Evolutionary conservation across 2,113 vertebrate species (phyloP).

Genomic region (Gopherus evgoodei): DNA sequence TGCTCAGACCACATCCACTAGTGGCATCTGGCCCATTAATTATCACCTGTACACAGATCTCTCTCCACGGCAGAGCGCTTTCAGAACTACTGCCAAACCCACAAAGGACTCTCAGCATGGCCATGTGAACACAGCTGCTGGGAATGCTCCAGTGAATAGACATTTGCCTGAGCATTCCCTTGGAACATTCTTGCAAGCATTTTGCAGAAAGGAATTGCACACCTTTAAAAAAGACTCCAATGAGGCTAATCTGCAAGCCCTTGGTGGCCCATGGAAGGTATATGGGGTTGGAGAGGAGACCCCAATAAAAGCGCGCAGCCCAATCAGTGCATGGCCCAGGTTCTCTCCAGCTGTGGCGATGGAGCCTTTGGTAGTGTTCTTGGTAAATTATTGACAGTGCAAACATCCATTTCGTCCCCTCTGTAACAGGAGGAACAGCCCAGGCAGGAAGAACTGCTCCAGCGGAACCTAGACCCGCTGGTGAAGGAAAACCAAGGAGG

Average conservation of each 20-base stretch:
- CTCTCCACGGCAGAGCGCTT: neutral
- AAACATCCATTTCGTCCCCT: neutral
- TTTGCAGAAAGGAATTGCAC: neutral
- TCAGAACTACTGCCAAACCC: neutral
- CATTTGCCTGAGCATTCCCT: neutral
- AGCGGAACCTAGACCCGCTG: neutral
- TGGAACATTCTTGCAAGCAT: neutral
- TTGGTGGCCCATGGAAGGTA: neutral
- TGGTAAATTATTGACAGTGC: neutral
- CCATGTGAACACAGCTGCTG: neutral
- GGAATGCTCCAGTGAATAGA: neutral
- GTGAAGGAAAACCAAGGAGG: slow-evolving; percentile 23
- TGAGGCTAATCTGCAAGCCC: neutral
- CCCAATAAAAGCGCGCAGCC: neutral
- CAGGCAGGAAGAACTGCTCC: slow-evolving; percentile 29
- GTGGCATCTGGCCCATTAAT: neutral
- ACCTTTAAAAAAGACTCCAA: neutral
- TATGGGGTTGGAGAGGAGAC: neutral
- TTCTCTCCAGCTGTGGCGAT: neutral
- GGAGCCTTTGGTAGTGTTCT: neutral
- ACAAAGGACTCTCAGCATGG: neutral
- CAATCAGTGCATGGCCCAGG: neutral
- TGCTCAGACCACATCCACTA: neutral
- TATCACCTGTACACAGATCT: neutral
- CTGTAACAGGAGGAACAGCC: slow-evolving; percentile 61